Evolutionary conservation across 2,113 vertebrate species (phyloP).

Genomic region (Recurvirostra avosetta): DNA sequence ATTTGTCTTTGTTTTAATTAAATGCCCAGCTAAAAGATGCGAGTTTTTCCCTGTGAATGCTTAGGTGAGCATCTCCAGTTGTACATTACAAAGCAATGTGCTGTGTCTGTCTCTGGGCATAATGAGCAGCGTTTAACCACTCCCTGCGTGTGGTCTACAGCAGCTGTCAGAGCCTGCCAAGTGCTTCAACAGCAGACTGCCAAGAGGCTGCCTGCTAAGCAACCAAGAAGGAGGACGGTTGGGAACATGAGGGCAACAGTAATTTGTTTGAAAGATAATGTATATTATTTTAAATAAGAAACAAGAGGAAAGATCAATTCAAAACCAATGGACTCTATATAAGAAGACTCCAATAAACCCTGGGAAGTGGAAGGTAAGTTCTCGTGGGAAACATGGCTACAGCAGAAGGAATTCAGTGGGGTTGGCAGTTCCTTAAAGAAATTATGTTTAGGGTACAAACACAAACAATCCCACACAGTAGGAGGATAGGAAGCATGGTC

Average conservation of each 20-base stretch:
- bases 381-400: conserved; percentile 14
- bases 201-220: conserved; percentile 44
- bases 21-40: background rate
- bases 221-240: background rate
- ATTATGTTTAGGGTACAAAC: background rate
- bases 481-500: conserved; percentile 34
- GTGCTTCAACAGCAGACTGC: conserved; percentile 16
- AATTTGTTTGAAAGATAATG: background rate
- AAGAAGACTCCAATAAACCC: background rate
- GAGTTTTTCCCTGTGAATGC: background rate
- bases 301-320: background rate
- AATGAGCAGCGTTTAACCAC: conserved; percentile 10
- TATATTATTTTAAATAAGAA: background rate
- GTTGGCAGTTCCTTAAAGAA: conserved; percentile 52
- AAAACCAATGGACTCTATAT: background rate
- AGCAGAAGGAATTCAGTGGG: conserved; percentile 28
- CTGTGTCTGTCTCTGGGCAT: background rate
- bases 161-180: conserved; percentile 41
- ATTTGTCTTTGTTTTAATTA: background rate
- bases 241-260: background rate
- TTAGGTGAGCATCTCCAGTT: background rate
- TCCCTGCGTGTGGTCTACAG: background rate
- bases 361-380: conserved; percentile 19
- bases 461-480: conserved; percentile 25
- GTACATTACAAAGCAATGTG: background rate